A percentile compares a stretch with the other conserved stretches of the same genome.
Conservation (phyloP, 1,140 invertebrate genomes). For the Aricia agestis region DNA sequence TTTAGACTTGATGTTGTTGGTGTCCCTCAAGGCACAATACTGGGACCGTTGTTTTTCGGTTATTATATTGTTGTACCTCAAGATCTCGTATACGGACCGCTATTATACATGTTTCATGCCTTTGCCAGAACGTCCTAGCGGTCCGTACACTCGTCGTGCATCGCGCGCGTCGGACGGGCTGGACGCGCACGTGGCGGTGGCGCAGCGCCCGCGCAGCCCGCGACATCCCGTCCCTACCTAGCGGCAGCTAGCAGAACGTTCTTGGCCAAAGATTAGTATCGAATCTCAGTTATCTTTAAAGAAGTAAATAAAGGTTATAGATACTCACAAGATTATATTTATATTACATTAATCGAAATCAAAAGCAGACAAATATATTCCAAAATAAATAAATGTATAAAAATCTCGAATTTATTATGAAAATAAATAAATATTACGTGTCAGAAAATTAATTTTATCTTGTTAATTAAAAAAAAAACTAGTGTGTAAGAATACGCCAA, state of each 20-base stretch:
- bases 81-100: too few relatives aligned
- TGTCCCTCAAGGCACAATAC: background rate
- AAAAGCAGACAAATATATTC: too few relatives aligned
- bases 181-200: conserved; percentile 83
- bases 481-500: background rate
- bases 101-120: background rate
- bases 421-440: background rate
- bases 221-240: background rate
- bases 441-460: background rate
- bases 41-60: background rate
- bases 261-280: conserved; percentile 1
- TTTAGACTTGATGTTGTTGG: background rate
- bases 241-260: background rate
- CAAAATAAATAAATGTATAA: too few relatives aligned
- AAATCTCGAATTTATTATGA: too few relatives aligned
- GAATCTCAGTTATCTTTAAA: background rate
- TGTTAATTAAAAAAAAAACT: too few relatives aligned
- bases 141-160: conserved; percentile 81
- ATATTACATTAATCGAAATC: too few relatives aligned
- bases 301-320: background rate
- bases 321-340: too few relatives aligned
- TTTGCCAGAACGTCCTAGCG: conserved; percentile 58
- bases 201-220: conserved; percentile 57
- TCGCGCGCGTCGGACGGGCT: conserved; percentile 84
- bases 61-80: too few relatives aligned